Conservation (phyloP, 2,113 vertebrate genomes). For the Charadrius vociferus region DNA sequence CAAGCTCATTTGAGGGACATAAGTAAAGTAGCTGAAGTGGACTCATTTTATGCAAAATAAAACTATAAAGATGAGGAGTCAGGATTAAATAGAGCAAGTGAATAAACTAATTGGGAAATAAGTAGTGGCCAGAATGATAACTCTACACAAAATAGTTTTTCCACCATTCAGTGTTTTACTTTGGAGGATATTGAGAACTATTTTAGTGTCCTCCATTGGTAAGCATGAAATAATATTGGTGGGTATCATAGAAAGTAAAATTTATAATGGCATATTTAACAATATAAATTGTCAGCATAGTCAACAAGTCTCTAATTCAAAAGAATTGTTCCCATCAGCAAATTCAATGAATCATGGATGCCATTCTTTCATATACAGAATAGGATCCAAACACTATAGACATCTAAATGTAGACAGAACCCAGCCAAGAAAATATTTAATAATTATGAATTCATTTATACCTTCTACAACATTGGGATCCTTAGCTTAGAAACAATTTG, state of each 20-base stretch:
- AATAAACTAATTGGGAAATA: slow-evolving; percentile 1
- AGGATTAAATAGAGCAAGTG: neutral
- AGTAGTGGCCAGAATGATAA: neutral
- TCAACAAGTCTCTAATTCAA: neutral
- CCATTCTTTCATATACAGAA: neutral
- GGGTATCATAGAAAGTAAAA: neutral
- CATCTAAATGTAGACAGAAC: neutral
- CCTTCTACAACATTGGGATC: neutral
- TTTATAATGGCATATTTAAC: neutral
- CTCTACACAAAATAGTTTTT: neutral
- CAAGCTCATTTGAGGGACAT: neutral
- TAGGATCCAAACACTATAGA: neutral
- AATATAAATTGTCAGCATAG: neutral
- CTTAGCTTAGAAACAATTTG: neutral
- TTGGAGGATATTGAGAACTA: neutral
- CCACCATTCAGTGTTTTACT: neutral
- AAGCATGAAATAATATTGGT: neutral
- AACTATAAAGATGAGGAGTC: neutral
- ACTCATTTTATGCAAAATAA: neutral
- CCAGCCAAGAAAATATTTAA: neutral
- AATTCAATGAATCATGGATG: neutral
- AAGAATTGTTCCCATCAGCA: neutral
- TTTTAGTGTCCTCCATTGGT: neutral
- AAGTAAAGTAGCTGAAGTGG: neutral
- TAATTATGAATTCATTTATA: neutral